phyloP scores from a whole-genome alignment of 2,113 vertebrate species.

The Sturnus vulgaris region DNA sequence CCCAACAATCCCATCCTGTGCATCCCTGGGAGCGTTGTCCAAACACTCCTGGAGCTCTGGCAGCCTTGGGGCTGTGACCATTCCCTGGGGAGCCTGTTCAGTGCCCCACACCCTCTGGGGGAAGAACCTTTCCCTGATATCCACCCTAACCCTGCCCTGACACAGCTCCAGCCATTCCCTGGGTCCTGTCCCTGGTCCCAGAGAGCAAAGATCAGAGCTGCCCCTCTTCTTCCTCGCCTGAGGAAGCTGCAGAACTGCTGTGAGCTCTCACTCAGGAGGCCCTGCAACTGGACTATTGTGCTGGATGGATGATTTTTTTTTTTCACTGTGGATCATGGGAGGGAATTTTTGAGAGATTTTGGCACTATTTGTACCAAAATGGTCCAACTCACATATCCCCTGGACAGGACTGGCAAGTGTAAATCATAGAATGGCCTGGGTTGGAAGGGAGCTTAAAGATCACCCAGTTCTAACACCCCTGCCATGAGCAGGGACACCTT shows the following conservation, averaged over 20 bases:
- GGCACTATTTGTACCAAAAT: not conserved
- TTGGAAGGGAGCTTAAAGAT: not conserved
- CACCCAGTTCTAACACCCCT: not conserved
- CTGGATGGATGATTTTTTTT: not conserved
- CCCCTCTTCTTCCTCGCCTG: not conserved
- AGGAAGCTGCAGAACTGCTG: not conserved
- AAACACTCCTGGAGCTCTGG: not conserved
- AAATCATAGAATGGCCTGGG: not conserved
- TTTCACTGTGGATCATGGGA: not conserved
- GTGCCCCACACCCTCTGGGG: not conserved
- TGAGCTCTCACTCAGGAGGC: not conserved
- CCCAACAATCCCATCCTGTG: not conserved
- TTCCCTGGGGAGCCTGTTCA: not conserved
- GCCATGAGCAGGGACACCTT: not conserved
- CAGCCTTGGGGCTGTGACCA: not conserved
- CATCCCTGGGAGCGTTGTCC: not conserved
- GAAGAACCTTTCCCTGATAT: not conserved
- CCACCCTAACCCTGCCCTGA: accelerated
- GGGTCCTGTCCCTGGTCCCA: not conserved
- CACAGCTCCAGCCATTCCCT: not conserved
- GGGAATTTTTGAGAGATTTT: not conserved
- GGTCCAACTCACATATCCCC: not conserved
- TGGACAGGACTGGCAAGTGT: not conserved
- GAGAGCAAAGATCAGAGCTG: not conserved
- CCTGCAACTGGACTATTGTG: not conserved